Percentiles rank a stretch among this genome's conserved stretches.
phyloP scores from a whole-genome alignment of 2,113 vertebrate species.

The Myxocyprinus asiaticus region DNA sequence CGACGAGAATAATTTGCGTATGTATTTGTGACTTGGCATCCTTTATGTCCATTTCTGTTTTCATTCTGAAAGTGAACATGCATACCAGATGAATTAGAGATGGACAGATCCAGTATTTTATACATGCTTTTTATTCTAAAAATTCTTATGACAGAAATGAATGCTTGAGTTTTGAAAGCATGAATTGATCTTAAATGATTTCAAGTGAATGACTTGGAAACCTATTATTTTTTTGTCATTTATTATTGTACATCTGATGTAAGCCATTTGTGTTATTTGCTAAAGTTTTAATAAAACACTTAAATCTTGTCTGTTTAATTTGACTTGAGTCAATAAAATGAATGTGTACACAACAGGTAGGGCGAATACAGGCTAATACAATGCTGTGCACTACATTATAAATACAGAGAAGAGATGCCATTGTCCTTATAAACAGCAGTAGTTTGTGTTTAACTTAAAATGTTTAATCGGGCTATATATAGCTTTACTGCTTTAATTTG shows the following conservation, averaged over 20 bases:
- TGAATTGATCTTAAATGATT: background rate
- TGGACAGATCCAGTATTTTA: conserved; percentile 16
- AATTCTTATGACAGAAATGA: background rate
- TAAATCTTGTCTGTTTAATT: background rate
- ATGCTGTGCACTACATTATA: too few relatives aligned
- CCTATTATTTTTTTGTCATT: conserved; percentile 3
- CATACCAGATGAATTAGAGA: background rate
- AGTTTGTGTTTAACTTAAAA: background rate
- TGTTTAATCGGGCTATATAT: too few relatives aligned
- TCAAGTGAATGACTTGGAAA: background rate
- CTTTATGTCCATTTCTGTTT: background rate
- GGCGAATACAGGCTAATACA: too few relatives aligned
- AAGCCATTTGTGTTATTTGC: background rate
- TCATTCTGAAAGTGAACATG: background rate
- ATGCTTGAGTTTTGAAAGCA: conserved; percentile 2
- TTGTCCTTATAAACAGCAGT: background rate
- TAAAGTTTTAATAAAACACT: conserved; percentile 6
- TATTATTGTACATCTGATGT: background rate
- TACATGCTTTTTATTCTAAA: conserved; percentile 4
- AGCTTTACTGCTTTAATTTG: too few relatives aligned
- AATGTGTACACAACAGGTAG: too few relatives aligned
- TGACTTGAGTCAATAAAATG: too few relatives aligned
- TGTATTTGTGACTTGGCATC: conserved; percentile 11
- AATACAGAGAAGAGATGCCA: too few relatives aligned
- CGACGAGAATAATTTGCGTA: background rate